Evolutionary conservation across 2,113 vertebrate species (phyloP).

Genomic region (Gobius niger): DNA sequence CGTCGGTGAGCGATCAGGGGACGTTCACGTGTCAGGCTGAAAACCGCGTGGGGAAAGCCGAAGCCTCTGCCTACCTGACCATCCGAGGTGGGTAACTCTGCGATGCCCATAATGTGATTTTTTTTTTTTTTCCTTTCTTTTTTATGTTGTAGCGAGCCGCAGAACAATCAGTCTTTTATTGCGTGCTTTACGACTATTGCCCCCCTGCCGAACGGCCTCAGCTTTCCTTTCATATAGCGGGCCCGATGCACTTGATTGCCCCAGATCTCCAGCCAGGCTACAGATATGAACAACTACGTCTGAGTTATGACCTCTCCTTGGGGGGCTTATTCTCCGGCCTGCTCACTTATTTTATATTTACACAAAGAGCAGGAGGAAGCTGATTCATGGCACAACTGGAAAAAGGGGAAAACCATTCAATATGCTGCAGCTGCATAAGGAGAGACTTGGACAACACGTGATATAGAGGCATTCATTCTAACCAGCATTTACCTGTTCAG

Average conservation of each 20-base stretch:
- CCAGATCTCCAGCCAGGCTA: constrained; percentile 55
- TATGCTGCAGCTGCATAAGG: neutral
- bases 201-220: constrained; percentile 53
- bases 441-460: neutral
- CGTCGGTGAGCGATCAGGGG: constrained; percentile 85
- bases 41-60: constrained; percentile 93
- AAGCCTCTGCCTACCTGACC: constrained; percentile 90
- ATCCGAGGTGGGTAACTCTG: constrained; percentile 87
- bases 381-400: constrained; percentile 15
- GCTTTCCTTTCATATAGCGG: constrained; percentile 51
- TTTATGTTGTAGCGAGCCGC: constrained; percentile 52
- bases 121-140: constrained; percentile 22
- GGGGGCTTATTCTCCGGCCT: constrained; percentile 37
- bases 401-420: constrained; percentile 15
- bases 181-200: constrained; percentile 63
- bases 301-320: constrained; percentile 50
- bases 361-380: constrained; percentile 10
- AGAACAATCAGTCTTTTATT: constrained; percentile 65
- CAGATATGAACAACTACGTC: constrained; percentile 62
- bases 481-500: neutral
- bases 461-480: neutral
- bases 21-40: constrained; percentile 91
- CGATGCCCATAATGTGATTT: constrained; percentile 25
- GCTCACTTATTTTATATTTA: constrained; percentile 43
- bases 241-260: constrained; percentile 55